These are phyloP conservation scores for Aphelenchoides besseyi DNA, from an alignment of 1,140 invertebrate species.

Conservation along the genomic window DNA sequence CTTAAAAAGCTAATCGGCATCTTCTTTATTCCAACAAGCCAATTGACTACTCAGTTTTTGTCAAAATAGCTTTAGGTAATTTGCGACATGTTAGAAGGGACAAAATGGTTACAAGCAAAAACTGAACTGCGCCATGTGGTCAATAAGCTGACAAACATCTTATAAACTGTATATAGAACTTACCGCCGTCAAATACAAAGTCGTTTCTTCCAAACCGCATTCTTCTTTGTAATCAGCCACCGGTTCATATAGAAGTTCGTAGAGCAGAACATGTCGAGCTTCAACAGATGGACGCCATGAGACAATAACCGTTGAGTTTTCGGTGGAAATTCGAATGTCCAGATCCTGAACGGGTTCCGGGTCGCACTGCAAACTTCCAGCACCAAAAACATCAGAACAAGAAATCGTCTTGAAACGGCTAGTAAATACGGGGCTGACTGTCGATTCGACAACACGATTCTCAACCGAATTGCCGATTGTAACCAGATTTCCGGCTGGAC, in stretches of 20 bases:
- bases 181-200: conserved; percentile 36
- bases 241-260: conserved; percentile 31
- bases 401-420: conserved; percentile 35
- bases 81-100: too few relatives aligned
- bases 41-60: not conserved
- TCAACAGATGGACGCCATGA: conserved; percentile 24
- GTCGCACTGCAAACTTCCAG: conserved; percentile 43
- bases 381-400: conserved; percentile 39
- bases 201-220: conserved; percentile 24
- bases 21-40: not conserved
- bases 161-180: not conserved
- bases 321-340: conserved; percentile 21
- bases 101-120: too few relatives aligned
- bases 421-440: not conserved
- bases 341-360: conserved; percentile 38
- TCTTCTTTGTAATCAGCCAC: conserved; percentile 7
- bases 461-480: not conserved
- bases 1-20: not conserved
- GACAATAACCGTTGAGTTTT: conserved; percentile 28
- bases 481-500: not conserved
- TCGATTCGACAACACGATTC: not conserved
- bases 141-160: too few relatives aligned
- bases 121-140: too few relatives aligned
- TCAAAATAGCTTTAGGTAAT: not conserved
- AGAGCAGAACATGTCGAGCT: conserved; percentile 29